These are phyloP conservation scores for Pollenia labialis DNA, from an alignment of 2,888 invertebrate genomes.

Conservation along the genomic window DNA sequence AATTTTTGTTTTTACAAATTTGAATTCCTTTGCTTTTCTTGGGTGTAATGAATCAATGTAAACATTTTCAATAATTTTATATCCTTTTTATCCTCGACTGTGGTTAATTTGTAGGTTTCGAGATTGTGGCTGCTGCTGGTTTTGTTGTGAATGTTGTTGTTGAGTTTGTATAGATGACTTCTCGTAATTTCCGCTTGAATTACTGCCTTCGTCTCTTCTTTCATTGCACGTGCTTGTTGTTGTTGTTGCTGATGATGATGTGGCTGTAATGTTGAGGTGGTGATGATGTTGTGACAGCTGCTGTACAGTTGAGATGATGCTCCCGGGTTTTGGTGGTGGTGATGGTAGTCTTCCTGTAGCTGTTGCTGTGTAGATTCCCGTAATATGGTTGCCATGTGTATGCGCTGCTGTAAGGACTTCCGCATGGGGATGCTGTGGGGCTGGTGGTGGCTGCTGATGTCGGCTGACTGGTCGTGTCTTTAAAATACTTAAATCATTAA, in stretches of 20 bases:
- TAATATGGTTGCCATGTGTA: slow-evolving; percentile 71
- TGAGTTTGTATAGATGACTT: slow-evolving; percentile 58
- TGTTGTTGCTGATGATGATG: slow-evolving; percentile 55
- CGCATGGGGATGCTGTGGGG: slow-evolving; percentile 67
- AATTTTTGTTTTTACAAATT: slow-evolving; percentile 17
- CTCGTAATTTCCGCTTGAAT: slow-evolving; percentile 51
- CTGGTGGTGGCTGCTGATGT: slow-evolving; percentile 76
- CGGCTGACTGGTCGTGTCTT: slow-evolving; percentile 92
- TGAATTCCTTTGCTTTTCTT: slow-evolving; percentile 60
- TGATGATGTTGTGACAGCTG: slow-evolving; percentile 50
- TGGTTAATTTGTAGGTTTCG: slow-evolving; percentile 74
- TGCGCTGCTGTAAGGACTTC: slow-evolving; percentile 72
- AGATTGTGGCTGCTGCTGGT: slow-evolving; percentile 70
- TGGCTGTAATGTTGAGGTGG: slow-evolving; percentile 53
- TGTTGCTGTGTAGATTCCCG: slow-evolving; percentile 70
- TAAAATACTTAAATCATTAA: slow-evolving; percentile 94
- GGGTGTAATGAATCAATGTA: slow-evolving; percentile 82
- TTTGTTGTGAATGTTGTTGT: slow-evolving; percentile 61
- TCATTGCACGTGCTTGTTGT: slow-evolving; percentile 66
- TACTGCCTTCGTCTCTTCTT: slow-evolving; percentile 44
- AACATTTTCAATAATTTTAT: slow-evolving; percentile 83
- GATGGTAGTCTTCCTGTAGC: slow-evolving; percentile 50
- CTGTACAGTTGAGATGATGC: slow-evolving; percentile 46
- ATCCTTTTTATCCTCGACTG: slow-evolving; percentile 82
- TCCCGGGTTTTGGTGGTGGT: slow-evolving; percentile 48